Conservation (phyloP, 2,888 invertebrate genomes). For the Platypus cylindrus region DNA sequence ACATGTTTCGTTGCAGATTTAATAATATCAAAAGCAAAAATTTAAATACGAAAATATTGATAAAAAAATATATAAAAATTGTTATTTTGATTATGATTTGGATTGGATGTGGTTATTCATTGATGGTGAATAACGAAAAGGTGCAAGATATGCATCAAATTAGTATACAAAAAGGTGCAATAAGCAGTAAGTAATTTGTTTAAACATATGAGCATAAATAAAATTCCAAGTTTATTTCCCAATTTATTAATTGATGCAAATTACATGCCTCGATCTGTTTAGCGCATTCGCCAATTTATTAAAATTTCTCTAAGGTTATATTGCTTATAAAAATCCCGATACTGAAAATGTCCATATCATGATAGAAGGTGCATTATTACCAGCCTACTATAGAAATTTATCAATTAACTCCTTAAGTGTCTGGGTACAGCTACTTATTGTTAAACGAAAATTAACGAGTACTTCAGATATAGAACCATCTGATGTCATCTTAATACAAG, state of each 20-base stretch:
- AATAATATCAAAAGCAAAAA: too few species aligned
- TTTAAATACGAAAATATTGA: too few species aligned
- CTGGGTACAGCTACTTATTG: constrained; percentile 37
- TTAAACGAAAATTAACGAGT: constrained; percentile 20
- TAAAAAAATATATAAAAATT: constrained; percentile 43
- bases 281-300: too few species aligned
- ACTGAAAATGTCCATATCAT: constrained; percentile 39
- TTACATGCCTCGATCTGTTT: too few species aligned
- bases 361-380: constrained; percentile 48
- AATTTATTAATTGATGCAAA: too few species aligned
- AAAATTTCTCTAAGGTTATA: constrained; percentile 21
- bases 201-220: too few species aligned
- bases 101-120: constrained; percentile 52
- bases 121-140: constrained; percentile 58
- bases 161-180: constrained; percentile 41
- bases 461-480: constrained; percentile 20
- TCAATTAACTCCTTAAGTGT: constrained; percentile 36
- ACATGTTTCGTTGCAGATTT: too few species aligned
- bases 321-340: constrained; percentile 19
- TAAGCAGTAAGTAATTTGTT: constrained; percentile 28
- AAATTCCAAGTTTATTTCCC: too few species aligned
- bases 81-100: constrained; percentile 47
- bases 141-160: constrained; percentile 48
- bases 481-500: constrained; percentile 33
- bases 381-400: constrained; percentile 40